These are phyloP conservation scores for Cephus spinipes DNA, from an alignment of 2,888 invertebrate species.

Conservation along the genomic window DNA sequence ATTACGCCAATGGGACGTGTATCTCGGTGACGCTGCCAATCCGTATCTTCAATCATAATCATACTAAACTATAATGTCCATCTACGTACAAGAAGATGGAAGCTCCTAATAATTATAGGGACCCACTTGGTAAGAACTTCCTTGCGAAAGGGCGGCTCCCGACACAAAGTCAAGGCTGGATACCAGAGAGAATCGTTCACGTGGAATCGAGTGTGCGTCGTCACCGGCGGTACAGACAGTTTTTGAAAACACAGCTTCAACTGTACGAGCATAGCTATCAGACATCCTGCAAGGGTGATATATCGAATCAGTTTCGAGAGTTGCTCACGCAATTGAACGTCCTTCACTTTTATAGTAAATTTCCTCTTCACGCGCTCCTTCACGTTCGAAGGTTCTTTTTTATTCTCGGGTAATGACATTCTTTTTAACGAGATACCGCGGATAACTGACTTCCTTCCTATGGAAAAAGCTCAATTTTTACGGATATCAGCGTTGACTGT, in stretches of 20 bases:
- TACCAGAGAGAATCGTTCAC: conserved; percentile 76
- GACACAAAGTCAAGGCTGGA: conserved; percentile 78
- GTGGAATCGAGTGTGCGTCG: conserved; percentile 76
- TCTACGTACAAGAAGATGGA: not conserved
- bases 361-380: not conserved
- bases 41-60: conserved; percentile 66
- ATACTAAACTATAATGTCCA: conserved; percentile 15
- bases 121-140: conserved; percentile 14
- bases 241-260: conserved; percentile 73
- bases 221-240: conserved; percentile 73
- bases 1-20: conserved; percentile 69
- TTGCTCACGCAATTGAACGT: not conserved
- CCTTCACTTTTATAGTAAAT: not conserved
- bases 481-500: not conserved
- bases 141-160: conserved; percentile 70
- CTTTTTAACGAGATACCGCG: not conserved
- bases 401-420: not conserved
- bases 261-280: conserved; percentile 56
- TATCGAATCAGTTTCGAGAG: not conserved
- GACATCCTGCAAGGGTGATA: conserved; percentile 7
- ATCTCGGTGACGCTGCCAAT: conserved; percentile 68
- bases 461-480: not conserved
- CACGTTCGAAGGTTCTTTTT: not conserved
- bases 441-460: not conserved
- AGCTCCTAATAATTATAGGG: not conserved